phyloP scores from a whole-genome alignment of 2,113 vertebrate genomes.

The Cyprinodon brontotheroides region DNA sequence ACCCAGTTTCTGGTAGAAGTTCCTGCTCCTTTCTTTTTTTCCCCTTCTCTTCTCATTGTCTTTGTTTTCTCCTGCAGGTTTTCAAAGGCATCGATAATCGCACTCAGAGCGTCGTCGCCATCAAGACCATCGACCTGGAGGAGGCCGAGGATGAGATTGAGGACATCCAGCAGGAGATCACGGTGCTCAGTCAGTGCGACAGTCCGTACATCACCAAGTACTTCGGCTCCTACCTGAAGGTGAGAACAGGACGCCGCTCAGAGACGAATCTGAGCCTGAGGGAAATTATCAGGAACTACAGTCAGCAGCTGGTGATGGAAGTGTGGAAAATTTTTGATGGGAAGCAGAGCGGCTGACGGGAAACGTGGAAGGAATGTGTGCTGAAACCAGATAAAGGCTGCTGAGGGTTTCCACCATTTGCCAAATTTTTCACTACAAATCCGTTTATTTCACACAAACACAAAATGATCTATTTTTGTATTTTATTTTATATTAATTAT shows the following conservation, averaged over 20 bases:
- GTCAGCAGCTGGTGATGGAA: not conserved
- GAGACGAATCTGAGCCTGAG: not conserved
- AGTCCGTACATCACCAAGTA: slow-evolving; percentile 95
- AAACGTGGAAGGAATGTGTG: not conserved
- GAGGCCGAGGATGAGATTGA: slow-evolving; percentile 96
- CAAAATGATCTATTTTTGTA: no score
- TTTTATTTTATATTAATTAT: no score
- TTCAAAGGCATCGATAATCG: slow-evolving; percentile 93
- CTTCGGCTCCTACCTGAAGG: slow-evolving; percentile 94
- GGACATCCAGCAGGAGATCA: slow-evolving; percentile 97
- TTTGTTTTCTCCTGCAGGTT: slow-evolving; percentile 50
- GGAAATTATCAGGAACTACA: not conserved
- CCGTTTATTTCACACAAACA: no score
- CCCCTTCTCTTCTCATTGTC: not conserved
- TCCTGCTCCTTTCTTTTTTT: not conserved
- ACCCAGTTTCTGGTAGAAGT: not conserved
- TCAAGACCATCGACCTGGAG: slow-evolving; percentile 95
- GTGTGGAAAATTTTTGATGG: not conserved
- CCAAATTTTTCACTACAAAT: not conserved
- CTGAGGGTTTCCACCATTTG: not conserved
- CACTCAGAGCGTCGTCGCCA: slow-evolving; percentile 90
- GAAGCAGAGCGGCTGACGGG: not conserved
- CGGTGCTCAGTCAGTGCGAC: slow-evolving; percentile 93
- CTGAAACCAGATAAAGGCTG: not conserved
- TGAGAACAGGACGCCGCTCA: slow-evolving; percentile 25